Base-by-base conservation (phyloP, 2,888 invertebrate species). In the Spilarctia lutea region DNA sequence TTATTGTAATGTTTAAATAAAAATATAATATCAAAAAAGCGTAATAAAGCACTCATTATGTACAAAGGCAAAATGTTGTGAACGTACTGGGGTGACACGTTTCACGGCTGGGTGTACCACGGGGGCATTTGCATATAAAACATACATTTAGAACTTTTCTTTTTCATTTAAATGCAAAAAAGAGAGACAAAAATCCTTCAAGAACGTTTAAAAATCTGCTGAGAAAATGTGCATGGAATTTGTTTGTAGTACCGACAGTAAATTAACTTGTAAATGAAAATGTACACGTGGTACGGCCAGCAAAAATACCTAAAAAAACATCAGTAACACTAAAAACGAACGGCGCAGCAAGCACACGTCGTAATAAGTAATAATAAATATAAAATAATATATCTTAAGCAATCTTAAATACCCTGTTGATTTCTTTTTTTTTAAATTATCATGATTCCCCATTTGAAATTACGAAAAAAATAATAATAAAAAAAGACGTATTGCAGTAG, bases 351-450 rank as follows among this genome's bases (percentile, higher is more conserved):
- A 86, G 83, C 84, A 78, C 89, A 83, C 89, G 79, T 85, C 86
- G 85, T 88, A 87, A 86, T 85, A 90, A 89, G 74, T 89, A 90
- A 90, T 85, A 91, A 94, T 94, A 95, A 94, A 94, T 94, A 95
- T 91, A 93, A 94, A 94, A 94, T 93, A 91, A 94, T 91, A 93
- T 91, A 92, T 91, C 95, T 94, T 94, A 95, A 94, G 94, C 94
- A 93, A 95, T 94, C 94, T 94, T 95, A 94, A 94, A 96, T 96
- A 96, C 95, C 95, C 96, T 96, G 95, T 96, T 95, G 94, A 94
- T 95, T 95, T 94, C 91, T 24, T 63, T 93, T 93, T 91, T 89
- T 91, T 89, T 86, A 89, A 90, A 85, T 88, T 84, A 90, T 86
- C 85, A 84, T 87, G 85, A 89, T 90, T 90, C 87, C 89, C 87